phyloP scores from a whole-genome alignment of 2,888 invertebrate genomes.

The Eristalis arbustorum region DNA sequence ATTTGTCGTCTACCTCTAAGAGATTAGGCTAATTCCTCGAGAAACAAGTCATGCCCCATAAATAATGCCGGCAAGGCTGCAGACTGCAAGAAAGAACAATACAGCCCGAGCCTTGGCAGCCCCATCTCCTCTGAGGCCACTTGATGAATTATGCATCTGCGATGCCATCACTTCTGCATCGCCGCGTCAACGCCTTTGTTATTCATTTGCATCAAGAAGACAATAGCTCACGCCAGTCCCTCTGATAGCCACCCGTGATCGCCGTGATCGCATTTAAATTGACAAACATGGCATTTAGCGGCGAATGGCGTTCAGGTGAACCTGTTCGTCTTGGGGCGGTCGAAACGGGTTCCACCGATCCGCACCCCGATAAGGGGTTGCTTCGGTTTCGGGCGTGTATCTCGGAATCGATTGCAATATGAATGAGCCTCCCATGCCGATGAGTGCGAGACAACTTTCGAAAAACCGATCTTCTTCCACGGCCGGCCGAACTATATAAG shows the following conservation, averaged over 20 bases:
- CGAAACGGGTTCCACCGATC: not conserved
- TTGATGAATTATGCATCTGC: not conserved
- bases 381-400: not conserved
- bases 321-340: not conserved
- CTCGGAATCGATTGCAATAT: not conserved
- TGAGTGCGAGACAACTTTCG: not conserved
- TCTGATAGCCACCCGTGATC: not conserved
- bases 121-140: not conserved
- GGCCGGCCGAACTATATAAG: constrained; percentile 8
- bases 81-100: not conserved
- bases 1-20: no score
- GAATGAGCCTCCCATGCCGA: not conserved
- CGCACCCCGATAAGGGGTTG: not conserved
- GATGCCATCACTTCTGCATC: not conserved
- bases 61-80: not conserved
- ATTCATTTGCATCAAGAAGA: not conserved
- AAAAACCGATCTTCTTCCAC: not conserved
- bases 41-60: no score
- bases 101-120: not conserved
- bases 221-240: not conserved
- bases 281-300: not conserved
- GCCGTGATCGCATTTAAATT: not conserved
- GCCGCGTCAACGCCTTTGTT: not conserved
- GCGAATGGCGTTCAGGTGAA: not conserved
- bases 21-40: no score